These are phyloP conservation scores for Leptodactylus fallax DNA, from an alignment of 2,797 vertebrate genomes.

Conservation along the genomic window DNA sequence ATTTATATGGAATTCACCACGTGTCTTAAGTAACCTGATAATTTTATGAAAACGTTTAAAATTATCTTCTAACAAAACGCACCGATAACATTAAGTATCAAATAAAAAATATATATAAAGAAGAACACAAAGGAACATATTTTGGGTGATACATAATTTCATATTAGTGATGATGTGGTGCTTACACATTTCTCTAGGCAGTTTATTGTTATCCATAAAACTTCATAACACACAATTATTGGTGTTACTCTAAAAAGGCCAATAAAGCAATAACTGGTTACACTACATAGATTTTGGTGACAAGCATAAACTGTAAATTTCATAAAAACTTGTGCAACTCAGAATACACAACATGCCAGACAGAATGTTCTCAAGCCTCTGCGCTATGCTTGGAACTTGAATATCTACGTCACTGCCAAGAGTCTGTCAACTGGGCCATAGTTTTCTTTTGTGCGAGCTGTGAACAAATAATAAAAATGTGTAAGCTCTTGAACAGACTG, in stretches of 20 bases:
- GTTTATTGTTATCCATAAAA: background rate
- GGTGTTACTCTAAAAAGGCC: background rate
- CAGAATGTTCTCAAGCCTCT: conserved; percentile 58
- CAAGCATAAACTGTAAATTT: conserved; percentile 22
- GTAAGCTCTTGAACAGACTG: conserved; percentile 24
- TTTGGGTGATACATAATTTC: too few species aligned
- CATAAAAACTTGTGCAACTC: conserved; percentile 33
- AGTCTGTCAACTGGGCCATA: conserved; percentile 49
- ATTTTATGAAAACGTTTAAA: too few species aligned
- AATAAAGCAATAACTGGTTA: background rate
- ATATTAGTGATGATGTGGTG: background rate
- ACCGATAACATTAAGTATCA: too few species aligned
- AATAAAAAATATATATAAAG: too few species aligned
- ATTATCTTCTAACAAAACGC: too few species aligned
- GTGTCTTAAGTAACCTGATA: too few species aligned
- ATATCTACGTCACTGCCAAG: conserved; percentile 43
- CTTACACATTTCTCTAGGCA: background rate
- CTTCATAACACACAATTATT: background rate
- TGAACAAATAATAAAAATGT: conserved; percentile 54
- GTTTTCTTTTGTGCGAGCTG: conserved; percentile 41
- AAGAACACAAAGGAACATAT: too few species aligned
- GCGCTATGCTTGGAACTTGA: conserved; percentile 54
- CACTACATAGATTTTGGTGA: conserved; percentile 32
- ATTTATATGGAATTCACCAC: too few species aligned
- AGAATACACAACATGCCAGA: conserved; percentile 52